Percentiles rank a stretch among this genome's conserved stretches.
Evolutionary conservation across 2,797 vertebrate species (phyloP).

Genomic region (Enteromius afrohamiltoni): DNA sequence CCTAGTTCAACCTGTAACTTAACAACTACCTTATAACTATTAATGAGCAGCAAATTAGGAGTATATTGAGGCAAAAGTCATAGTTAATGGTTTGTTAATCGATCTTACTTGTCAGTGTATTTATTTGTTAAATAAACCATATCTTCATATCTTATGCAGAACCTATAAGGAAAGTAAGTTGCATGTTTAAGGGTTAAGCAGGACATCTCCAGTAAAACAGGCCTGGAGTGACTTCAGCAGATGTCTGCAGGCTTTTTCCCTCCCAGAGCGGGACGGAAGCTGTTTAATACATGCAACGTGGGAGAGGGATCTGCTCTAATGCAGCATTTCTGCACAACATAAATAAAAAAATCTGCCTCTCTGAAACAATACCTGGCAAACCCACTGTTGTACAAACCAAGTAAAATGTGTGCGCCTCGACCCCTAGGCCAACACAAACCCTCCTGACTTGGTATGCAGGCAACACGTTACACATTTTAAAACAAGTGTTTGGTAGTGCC

Average conservation of each 20-base stretch:
- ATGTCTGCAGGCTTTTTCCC: conserved; percentile 53
- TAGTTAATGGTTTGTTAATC: neutral
- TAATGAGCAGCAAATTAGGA: neutral
- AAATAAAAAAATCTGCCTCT: conserved; percentile 52
- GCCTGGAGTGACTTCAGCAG: conserved; percentile 50
- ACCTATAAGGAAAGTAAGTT: conserved; percentile 38
- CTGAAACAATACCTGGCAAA: conserved; percentile 57
- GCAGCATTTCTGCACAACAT: conserved; percentile 43
- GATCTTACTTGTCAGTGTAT: no score
- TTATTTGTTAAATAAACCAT: neutral
- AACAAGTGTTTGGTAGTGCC: conserved; percentile 56
- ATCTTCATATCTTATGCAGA: neutral
- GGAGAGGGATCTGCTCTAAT: conserved; percentile 50
- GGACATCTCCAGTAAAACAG: conserved; percentile 44
- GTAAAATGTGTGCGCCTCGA: conserved; percentile 58
- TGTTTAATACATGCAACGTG: conserved; percentile 45
- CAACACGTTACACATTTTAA: conserved; percentile 54
- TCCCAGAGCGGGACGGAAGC: conserved; percentile 48
- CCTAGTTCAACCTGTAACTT: neutral
- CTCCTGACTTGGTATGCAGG: conserved; percentile 59
- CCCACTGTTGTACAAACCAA: conserved; percentile 65
- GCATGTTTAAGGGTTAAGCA: conserved; percentile 40
- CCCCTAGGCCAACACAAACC: conserved; percentile 60
- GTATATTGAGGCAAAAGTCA: neutral
- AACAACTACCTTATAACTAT: no score